phyloP scores from a whole-genome alignment of 2,113 vertebrate genomes.

The Nycticorax nycticorax region DNA sequence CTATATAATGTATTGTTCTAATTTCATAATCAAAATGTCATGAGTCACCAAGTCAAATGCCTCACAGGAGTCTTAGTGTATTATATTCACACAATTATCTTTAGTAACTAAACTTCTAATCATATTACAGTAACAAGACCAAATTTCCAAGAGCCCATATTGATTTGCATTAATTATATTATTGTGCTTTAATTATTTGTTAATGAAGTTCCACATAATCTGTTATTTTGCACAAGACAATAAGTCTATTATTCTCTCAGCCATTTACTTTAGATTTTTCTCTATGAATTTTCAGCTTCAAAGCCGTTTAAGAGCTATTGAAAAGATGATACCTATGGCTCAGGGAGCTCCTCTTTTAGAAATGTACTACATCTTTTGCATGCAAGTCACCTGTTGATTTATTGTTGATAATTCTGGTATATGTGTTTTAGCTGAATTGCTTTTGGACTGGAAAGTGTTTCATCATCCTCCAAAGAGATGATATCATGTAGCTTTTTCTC shows the following conservation, averaged over 20 bases:
- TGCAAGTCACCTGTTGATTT: not conserved
- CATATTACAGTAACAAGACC: not conserved
- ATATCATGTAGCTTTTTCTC: not conserved
- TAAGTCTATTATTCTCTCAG: not conserved
- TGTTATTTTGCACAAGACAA: not conserved
- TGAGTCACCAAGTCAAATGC: not conserved
- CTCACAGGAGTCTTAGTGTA: slow-evolving; percentile 19
- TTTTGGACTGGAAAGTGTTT: not conserved
- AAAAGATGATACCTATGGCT: not conserved
- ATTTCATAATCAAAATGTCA: slow-evolving; percentile 40
- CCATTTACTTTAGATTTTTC: not conserved
- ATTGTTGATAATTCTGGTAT: not conserved
- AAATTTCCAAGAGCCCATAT: not conserved
- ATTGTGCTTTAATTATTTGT: not conserved
- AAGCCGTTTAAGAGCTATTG: not conserved
- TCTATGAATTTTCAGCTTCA: not conserved
- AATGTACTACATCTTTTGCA: not conserved
- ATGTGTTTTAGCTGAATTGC: not conserved
- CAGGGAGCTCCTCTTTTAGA: not conserved
- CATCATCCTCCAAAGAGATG: not conserved
- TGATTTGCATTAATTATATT: slow-evolving; percentile 7
- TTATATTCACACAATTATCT: not conserved
- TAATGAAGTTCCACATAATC: not conserved
- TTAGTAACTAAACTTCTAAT: slow-evolving; percentile 22
- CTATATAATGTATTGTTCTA: not conserved